Base-by-base conservation (phyloP, 2,797 vertebrate species). In the Enteromius unitaeniatus region DNA sequence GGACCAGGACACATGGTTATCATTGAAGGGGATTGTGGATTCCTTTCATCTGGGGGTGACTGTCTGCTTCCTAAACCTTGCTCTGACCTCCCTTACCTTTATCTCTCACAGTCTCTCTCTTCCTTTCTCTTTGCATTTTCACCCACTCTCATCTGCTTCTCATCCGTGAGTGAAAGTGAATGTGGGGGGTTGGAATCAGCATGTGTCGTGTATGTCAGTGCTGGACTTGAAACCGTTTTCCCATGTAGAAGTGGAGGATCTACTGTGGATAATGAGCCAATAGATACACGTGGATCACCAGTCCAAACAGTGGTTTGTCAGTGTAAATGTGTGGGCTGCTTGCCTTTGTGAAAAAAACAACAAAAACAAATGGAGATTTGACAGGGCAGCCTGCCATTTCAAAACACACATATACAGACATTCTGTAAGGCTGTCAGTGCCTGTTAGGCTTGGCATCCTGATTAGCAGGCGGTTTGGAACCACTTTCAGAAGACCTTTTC, bases 1-100 rank as follows among this genome's bases (percentile, higher is more conserved):
- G 85, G 91, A 92, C 88, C 88, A 85, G 86, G 95, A 97, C 97
- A 97, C 96, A 96, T 97, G 97, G 96, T 98, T 97, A 96, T 96
- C 95, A 96, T 97, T 97, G 95, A 96, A 93, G 86, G 85, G 95
- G 94, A 89, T 84, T 85, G 88, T 74, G 86, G 90, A 91, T 90
- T 92, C 90, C 95, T 97, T 96, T 97, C 94, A 96, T 95, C 91
- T 96, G 93, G 94, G 93, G 88, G 91, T 94, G 94, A 95, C 94
- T 94, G 95, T 94, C 94, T 93, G 93, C 93, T 96, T 95, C 95
- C 88, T 91, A 85, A 85, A 92, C 91, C 91, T 88, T 85, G 64
- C 84, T 73, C 85, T 91, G 92, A 94, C 93, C 90, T 88, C 75
- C 84, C 78, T 81, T 81, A 85, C 79, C 85, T 55, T 81, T 62